Percentiles rank a stretch among this genome's conserved stretches.
phyloP scores from a whole-genome alignment of 2,888 invertebrate species.

The Ecliptopera silaceata region DNA sequence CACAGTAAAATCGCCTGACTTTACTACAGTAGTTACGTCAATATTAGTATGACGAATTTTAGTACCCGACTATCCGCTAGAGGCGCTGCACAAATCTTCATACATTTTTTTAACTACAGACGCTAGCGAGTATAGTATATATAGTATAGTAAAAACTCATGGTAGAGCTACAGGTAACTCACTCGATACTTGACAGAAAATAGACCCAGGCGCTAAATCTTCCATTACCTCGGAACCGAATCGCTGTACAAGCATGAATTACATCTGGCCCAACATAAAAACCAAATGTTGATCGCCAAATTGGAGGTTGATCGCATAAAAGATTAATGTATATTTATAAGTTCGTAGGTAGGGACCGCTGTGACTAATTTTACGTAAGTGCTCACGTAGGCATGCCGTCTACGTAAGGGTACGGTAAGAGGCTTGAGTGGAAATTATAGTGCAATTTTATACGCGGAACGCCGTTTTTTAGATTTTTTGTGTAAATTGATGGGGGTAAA shows the following conservation, averaged over 20 bases:
- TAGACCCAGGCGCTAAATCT: neutral
- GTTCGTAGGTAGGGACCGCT: constrained; percentile 46
- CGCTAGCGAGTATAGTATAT: too few species aligned
- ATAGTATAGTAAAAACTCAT: too few species aligned
- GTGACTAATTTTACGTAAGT: constrained; percentile 59
- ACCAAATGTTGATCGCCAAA: constrained; percentile 23
- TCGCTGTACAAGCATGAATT: neutral
- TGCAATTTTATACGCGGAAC: constrained; percentile 45
- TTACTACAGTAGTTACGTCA: too few species aligned
- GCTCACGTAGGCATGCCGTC: constrained; percentile 57
- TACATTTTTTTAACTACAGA: too few species aligned
- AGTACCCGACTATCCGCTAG: too few species aligned
- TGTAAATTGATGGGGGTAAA: constrained; percentile 37
- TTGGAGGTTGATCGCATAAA: constrained; percentile 37
- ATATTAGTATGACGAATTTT: too few species aligned
- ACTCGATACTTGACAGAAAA: neutral
- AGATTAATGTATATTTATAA: constrained; percentile 40
- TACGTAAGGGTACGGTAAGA: constrained; percentile 52
- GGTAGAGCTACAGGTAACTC: too few species aligned
- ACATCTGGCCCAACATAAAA: constrained; percentile 5
- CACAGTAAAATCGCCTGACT: too few species aligned
- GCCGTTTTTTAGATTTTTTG: constrained; percentile 37
- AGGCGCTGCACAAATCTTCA: too few species aligned
- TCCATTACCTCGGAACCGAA: neutral
- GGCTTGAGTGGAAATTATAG: constrained; percentile 58